phyloP scores from a whole-genome alignment of 1,140 invertebrate genomes.

The Periplaneta americana region DNA sequence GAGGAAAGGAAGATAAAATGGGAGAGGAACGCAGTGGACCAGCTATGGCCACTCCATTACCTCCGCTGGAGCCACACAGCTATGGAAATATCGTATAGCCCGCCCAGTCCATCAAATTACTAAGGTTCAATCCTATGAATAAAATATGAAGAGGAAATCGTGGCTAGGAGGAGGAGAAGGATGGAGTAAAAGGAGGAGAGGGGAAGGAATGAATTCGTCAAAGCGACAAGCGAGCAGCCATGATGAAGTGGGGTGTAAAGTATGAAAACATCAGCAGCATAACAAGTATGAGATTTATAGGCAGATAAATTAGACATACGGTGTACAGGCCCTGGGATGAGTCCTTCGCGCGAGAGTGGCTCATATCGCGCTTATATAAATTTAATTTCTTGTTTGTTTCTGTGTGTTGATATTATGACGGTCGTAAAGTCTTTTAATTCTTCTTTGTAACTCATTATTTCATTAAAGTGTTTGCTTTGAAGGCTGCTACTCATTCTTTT shows the following conservation, averaged over 20 bases:
- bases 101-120: slow-evolving; percentile 9
- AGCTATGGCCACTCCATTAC: neutral
- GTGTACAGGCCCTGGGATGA: neutral
- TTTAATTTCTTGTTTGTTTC: neutral
- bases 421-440: neutral
- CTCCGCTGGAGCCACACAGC: neutral
- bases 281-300: slow-evolving; percentile 11
- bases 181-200: neutral
- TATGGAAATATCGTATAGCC: neutral
- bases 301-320: slow-evolving; percentile 5
- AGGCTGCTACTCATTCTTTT: neutral
- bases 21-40: neutral
- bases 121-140: slow-evolving; percentile 6
- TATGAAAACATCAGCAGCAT: slow-evolving; percentile 8
- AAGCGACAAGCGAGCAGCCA: neutral
- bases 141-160: slow-evolving; percentile 9
- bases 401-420: neutral
- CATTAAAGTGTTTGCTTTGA: neutral
- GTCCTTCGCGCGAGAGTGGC: neutral
- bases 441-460: neutral
- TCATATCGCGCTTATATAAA: neutral
- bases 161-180: neutral
- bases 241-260: slow-evolving; percentile 12
- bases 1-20: too few species aligned
- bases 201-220: slow-evolving; percentile 9